Conservation (phyloP, 2,888 invertebrate genomes). For the Phoronis australis region DNA sequence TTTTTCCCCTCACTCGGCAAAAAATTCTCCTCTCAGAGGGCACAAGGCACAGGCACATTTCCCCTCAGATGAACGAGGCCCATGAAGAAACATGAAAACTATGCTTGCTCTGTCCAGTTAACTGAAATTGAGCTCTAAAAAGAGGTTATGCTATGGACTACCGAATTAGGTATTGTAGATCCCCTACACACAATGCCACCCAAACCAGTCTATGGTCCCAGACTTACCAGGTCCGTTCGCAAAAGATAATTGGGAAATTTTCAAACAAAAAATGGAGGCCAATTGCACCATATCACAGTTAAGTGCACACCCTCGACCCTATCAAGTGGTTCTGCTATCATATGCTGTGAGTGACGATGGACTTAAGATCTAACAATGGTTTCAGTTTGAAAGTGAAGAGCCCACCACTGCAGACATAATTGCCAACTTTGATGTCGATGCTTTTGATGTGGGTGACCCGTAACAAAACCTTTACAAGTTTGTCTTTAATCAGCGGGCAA, state of each 20-base stretch:
- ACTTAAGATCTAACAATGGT: neutral
- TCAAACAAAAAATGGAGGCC: neutral
- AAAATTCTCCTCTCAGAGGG: too few species aligned
- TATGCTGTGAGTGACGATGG: neutral
- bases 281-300: neutral
- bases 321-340: neutral
- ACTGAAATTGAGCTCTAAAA: too few species aligned
- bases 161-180: too few species aligned
- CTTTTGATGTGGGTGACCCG: neutral
- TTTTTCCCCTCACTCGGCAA: too few species aligned
- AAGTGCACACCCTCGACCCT: neutral
- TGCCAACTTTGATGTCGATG: neutral
- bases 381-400: neutral
- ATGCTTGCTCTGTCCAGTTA: too few species aligned
- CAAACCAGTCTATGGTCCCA: neutral
- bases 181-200: neutral
- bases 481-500: neutral
- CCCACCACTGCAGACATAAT: neutral
- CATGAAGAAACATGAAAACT: too few species aligned
- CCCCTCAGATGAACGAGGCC: too few species aligned
- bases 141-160: too few species aligned
- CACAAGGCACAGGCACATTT: too few species aligned
- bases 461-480: neutral
- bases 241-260: neutral
- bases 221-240: neutral